Percentiles rank a stretch among this genome's conserved stretches.
These are phyloP conservation scores for Lindbergichthys nudifrons DNA, from an alignment of 2,797 vertebrate species.

Conservation along the genomic window DNA sequence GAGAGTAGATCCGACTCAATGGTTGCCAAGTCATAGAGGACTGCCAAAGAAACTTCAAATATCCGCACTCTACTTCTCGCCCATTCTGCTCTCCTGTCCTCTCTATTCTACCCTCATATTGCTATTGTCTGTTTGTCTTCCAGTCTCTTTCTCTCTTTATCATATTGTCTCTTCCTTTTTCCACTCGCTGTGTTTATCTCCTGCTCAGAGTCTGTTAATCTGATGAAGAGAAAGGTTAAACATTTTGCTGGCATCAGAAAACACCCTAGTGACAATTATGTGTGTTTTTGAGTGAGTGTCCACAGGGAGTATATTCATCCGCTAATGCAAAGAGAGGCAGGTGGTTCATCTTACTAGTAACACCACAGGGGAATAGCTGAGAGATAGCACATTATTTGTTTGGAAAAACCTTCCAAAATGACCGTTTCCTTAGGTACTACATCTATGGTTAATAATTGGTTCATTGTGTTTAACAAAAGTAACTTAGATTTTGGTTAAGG, in stretches of 20 bases:
- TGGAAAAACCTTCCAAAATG: not conserved
- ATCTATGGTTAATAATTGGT: not conserved
- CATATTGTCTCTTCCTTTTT: conserved; percentile 21
- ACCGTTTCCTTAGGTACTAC: conserved; percentile 12
- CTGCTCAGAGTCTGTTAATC: conserved; percentile 52
- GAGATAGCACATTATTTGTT: not conserved
- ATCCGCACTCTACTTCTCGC: conserved; percentile 61
- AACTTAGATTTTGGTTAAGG: no score
- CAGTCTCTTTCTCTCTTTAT: conserved; percentile 14
- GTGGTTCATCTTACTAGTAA: conserved; percentile 51
- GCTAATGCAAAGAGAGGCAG: conserved; percentile 50
- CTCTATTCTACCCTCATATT: conserved; percentile 13
- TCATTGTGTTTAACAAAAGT: no score
- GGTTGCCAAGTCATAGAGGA: conserved; percentile 73
- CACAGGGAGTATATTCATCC: conserved; percentile 39
- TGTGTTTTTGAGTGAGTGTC: conserved; percentile 33
- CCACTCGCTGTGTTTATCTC: conserved; percentile 48
- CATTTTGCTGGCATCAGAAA: conserved; percentile 61
- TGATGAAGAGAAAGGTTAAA: conserved; percentile 73
- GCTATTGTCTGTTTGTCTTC: conserved; percentile 23
- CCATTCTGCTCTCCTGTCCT: conserved; percentile 24
- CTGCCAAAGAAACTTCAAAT: conserved; percentile 79
- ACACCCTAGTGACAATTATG: conserved; percentile 48
- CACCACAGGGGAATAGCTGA: conserved; percentile 33
- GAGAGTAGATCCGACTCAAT: conserved; percentile 35